A percentile compares a stretch with the other conserved stretches of the same genome.
Evolutionary conservation across 1,140 invertebrate species (phyloP).

Genomic region (Cephus cinctus): DNA sequence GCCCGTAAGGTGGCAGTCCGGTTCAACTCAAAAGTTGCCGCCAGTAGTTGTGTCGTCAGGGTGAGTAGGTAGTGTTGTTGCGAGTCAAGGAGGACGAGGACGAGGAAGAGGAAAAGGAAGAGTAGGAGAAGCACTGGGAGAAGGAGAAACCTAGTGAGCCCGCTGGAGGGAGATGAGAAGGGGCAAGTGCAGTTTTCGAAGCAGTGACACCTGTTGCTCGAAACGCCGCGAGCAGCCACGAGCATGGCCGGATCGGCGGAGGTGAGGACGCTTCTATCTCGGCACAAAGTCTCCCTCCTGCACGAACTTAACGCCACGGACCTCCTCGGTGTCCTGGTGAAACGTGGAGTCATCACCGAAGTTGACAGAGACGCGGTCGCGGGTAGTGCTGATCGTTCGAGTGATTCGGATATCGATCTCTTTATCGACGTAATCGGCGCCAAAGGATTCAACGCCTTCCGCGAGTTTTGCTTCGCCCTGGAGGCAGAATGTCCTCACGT

Average conservation of each 20-base stretch:
- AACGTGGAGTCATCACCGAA: constrained; percentile 45
- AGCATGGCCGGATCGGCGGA: constrained; percentile 41
- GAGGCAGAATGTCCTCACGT: constrained; percentile 58
- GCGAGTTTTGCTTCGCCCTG: constrained; percentile 58
- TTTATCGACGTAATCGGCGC: constrained; percentile 57
- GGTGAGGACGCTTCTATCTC: constrained; percentile 37
- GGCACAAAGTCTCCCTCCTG: constrained; percentile 42
- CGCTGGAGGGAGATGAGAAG: not conserved
- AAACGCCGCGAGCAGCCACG: not conserved
- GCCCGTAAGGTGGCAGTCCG: too few species aligned
- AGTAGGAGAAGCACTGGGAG: too few species aligned
- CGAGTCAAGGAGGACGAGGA: too few species aligned
- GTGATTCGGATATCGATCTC: constrained; percentile 42
- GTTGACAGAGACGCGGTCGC: constrained; percentile 41
- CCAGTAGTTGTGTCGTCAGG: too few species aligned
- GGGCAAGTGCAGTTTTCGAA: not conserved
- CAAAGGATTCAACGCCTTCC: constrained; percentile 58
- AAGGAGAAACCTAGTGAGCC: too few species aligned
- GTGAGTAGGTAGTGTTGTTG: too few species aligned
- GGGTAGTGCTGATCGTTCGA: constrained; percentile 31
- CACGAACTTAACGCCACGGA: constrained; percentile 43
- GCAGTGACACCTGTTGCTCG: constrained; percentile 19
- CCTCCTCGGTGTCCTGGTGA: constrained; percentile 40
- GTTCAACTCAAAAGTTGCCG: too few species aligned
- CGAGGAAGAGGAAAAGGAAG: too few species aligned